Conservation (phyloP, 2,797 vertebrate genomes). For the Channa striata region DNA sequence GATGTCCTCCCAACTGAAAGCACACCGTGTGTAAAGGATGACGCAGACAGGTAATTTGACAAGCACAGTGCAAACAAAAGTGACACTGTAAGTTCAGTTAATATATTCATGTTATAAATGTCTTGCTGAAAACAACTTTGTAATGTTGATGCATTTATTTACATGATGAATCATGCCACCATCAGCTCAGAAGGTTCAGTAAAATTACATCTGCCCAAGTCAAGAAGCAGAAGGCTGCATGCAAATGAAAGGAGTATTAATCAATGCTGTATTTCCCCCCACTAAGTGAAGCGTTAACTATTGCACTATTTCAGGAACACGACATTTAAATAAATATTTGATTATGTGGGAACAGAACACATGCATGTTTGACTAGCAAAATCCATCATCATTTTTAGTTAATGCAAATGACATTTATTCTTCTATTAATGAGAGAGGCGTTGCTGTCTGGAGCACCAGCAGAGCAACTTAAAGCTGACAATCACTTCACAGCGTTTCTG, state of each 20-base stretch:
- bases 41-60: slow-evolving; percentile 67
- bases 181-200: slow-evolving; percentile 62
- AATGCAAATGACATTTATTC: slow-evolving; percentile 65
- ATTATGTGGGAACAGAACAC: slow-evolving; percentile 63
- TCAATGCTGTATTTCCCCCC: slow-evolving; percentile 61
- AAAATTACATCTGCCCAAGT: slow-evolving; percentile 68
- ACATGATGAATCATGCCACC: slow-evolving; percentile 70
- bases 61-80: slow-evolving; percentile 69
- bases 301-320: slow-evolving; percentile 72
- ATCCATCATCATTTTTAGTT: slow-evolving; percentile 72
- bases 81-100: slow-evolving; percentile 62
- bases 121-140: slow-evolving; percentile 65
- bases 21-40: slow-evolving; percentile 57
- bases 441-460: slow-evolving; percentile 8
- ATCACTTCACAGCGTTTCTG: slow-evolving; percentile 16
- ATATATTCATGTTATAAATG: slow-evolving; percentile 73
- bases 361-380: slow-evolving; percentile 72
- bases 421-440: slow-evolving; percentile 53
- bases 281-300: slow-evolving; percentile 74
- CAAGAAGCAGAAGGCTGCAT: slow-evolving; percentile 60
- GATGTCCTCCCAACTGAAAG: slow-evolving; percentile 55
- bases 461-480: slow-evolving; percentile 6
- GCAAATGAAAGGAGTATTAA: slow-evolving; percentile 74
- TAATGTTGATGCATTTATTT: slow-evolving; percentile 75
- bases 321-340: slow-evolving; percentile 79